Base-by-base conservation (phyloP, 2,113 vertebrate species). In the Sialia sialis region DNA sequence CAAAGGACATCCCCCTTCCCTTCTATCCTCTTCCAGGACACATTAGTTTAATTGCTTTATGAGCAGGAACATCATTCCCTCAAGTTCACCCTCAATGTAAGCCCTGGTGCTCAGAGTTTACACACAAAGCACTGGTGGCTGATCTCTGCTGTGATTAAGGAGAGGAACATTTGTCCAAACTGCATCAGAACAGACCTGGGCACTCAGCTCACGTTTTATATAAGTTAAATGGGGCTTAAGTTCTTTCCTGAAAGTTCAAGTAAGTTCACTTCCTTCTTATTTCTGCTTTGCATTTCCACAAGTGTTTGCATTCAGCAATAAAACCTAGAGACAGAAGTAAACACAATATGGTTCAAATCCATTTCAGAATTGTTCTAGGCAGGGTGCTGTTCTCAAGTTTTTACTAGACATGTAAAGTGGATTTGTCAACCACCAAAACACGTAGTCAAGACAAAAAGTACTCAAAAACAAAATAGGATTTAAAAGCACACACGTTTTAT, bases 1-100 rank as follows among this genome's bases (percentile, higher is more conserved):
- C 93, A 93, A 94, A 89, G 94, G 95, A 90, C 60, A 82, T 44
- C 81, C 59, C 56, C 63, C 52, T 89, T 88, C 76, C 72, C 30
- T 89, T 86, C 91, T 32, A 52, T 89, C 44, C 9, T 93, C 92
- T 95, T 92, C 92, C 91, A 95, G 87, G 95, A 62, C 75, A 78
- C 83, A 90, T 95, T 82, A 79, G 13, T 36, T 96, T 96, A 96
- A 96, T 96, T 89, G 75, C 73, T 85, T 69, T 96, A 69, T 67
- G 70, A 92, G 84, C 85, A 91, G 73, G 84, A 97, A 95, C 95
- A 95, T 75, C 79, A 54, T 95, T 59, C 86, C 94, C 91, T 77
- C 58, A 51, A 79, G 79, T 63, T 96, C 56, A 41, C 76, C 89
- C 93, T 62, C 75, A 79, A 21, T 67, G 44, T 76, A 77, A 95